Base-by-base conservation (phyloP, 2,797 vertebrate species). In the Scleropages formosus region DNA sequence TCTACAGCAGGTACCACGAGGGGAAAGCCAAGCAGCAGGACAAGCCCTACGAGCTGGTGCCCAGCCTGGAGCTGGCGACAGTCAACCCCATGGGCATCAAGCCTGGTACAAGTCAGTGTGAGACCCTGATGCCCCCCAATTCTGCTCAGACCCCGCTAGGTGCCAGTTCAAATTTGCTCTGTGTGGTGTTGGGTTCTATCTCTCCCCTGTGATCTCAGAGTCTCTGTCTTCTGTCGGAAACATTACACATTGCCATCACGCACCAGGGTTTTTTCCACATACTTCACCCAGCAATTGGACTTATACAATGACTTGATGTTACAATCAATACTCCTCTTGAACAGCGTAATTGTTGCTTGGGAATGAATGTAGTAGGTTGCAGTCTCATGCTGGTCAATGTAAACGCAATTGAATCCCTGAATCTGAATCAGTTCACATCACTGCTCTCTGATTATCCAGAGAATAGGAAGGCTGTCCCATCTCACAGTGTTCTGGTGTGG, bases 1-100 rank as follows among this genome's bases (percentile, higher is more conserved):
- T 99, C 92, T 99, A 99, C 93, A 99, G 98, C 94, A 95, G 98
- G 86, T 99, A 99, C 89, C 98, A 99, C 0, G 98, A 99, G 91
- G 97, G 97, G 91, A 99, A 99, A 95, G 89, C 92, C 92, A 98
- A 98, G 86, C 94, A 93, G 87, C 89, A 92, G 75, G 97, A 98
- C 85, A 98, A 97, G 91, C 92, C 94, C 88, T 98, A 95, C 75
- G 98, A 99, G 86, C 93, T 99, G 89, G 92, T 98, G 86, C 88
- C 95, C 87, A 95, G 92, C 90, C 86, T 98, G 95, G 98, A 99
- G 87, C 89, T 99, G 79, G 91, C 96, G 79, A 84, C 96, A 72
- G 94, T 98, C 92, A 98, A 95, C 84, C 92, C 92, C 9, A 93
- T 97, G 89, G 93, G 95, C 92, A 95, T 99, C 88, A 98, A 99